Evolutionary conservation across 2,113 vertebrate genomes (phyloP).

Genomic region (Gallinago jamesoni): DNA sequence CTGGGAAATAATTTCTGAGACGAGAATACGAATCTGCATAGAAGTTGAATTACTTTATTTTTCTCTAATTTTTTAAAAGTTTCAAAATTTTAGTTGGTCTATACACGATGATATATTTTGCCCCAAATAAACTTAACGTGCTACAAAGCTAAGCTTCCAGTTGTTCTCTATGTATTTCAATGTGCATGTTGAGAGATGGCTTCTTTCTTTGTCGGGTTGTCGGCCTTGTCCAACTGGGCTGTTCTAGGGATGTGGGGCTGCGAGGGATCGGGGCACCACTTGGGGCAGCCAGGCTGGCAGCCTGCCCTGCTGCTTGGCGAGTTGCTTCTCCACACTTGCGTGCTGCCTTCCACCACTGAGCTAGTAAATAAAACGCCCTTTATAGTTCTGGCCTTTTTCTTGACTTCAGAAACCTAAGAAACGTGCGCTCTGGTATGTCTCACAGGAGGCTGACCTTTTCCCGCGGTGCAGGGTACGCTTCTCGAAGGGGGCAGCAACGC

Average conservation of each 20-base stretch:
- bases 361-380: not conserved
- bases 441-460: not conserved
- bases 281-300: accelerated
- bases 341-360: not conserved
- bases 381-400: not conserved
- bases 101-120: not conserved
- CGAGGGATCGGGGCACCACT: accelerated
- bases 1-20: not conserved
- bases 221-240: accelerated
- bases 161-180: not conserved
- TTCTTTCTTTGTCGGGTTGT: accelerated
- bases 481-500: not conserved
- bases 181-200: not conserved
- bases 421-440: not conserved
- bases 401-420: not conserved
- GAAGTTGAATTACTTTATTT: not conserved
- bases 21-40: not conserved
- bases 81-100: not conserved
- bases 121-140: not conserved
- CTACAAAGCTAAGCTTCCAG: not conserved
- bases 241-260: not conserved
- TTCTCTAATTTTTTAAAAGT: not conserved
- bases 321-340: not conserved
- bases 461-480: not conserved
- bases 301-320: accelerated